Evolutionary conservation across 2,888 invertebrate species (phyloP).

Genomic region (Schizotus pectinicornis): DNA sequence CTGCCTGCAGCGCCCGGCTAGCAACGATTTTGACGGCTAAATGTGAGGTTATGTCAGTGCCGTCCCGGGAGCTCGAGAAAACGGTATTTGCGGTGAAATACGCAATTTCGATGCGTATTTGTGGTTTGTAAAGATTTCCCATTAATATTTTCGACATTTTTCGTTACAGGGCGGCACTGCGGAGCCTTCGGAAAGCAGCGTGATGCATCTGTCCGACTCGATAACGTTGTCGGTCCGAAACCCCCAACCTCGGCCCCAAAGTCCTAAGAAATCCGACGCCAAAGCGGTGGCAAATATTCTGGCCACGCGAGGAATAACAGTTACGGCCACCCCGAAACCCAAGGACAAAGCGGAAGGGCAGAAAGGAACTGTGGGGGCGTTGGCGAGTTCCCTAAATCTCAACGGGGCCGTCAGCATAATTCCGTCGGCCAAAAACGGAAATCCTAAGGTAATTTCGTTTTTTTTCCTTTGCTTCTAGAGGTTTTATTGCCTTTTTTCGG

Average conservation of each 20-base stretch:
- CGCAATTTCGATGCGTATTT: background rate
- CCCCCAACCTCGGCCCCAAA: conserved; percentile 49
- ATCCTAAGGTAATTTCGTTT: background rate
- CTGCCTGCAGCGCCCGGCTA: no score
- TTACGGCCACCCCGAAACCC: conserved; percentile 69
- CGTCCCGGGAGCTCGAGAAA: no score
- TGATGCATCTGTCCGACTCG: conserved; percentile 74
- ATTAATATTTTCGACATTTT: background rate
- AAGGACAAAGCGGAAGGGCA: conserved; percentile 45
- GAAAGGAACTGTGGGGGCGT: conserved; percentile 59
- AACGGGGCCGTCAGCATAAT: conserved; percentile 69
- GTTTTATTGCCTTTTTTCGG: background rate
- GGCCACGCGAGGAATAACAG: conserved; percentile 78
- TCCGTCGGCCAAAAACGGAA: conserved; percentile 55
- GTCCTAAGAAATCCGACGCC: conserved; percentile 69
- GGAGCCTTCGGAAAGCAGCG: conserved; percentile 47
- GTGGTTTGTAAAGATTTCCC: background rate
- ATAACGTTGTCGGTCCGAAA: conserved; percentile 71
- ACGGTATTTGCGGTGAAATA: no score
- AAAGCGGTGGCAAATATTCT: conserved; percentile 79
- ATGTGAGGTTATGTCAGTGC: no score
- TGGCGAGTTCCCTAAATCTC: conserved; percentile 62
- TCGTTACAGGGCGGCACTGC: conserved; percentile 48
- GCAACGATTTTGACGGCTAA: no score
- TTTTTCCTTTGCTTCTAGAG: background rate